Base-by-base conservation (phyloP, 2,888 invertebrate species). In the Plagodis dolabraria region DNA sequence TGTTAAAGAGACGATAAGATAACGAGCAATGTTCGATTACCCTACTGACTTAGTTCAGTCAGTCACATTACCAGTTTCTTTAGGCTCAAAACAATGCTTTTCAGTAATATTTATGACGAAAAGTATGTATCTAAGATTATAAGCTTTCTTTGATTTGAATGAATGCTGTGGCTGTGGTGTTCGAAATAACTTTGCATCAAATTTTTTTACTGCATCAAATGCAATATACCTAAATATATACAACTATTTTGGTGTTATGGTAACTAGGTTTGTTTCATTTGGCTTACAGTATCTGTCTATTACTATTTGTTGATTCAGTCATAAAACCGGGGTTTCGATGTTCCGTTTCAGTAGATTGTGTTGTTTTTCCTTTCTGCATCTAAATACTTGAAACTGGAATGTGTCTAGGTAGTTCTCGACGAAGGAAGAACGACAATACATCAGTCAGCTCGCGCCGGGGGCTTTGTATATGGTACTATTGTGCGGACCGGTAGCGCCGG, bases 401-500 rank as follows among this genome's bases (percentile, higher is more conserved):
- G 52, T 36, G 52, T 45, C 54, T 51, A 51, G 52, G 51, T 51
- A 51, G 52, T 53, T 51, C 22, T 46, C 22, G 45, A 33, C 33
- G 48, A 50, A 45, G 51, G 57, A 49, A 56, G 35, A 55, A 56
- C 53, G 49, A 57, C 56, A 57, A 61, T 49, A 49, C 42, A 56
- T 61, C 56, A 40, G 53, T 61, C 60, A 74, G 70, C 47, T 46
- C n/a, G 52, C 75, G 65, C 66, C 64, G 67, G 69, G 64, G 62
- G 71, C 80, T 80, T 85, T 85, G 84, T 86, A 75, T 70, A 63
- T 60, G 72, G 71, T 69, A 66, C 76, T 69, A 80, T 80, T 83
- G 82, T 83, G 51, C 47, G n/a, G 83, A 86, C 87, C 84, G 86
- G 87, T 87, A 88, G 86, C 86, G 80, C 86, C 83, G 82, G 87